Evolutionary conservation across 2,113 vertebrate species (phyloP).

Genomic region (Oryzias woworae): DNA sequence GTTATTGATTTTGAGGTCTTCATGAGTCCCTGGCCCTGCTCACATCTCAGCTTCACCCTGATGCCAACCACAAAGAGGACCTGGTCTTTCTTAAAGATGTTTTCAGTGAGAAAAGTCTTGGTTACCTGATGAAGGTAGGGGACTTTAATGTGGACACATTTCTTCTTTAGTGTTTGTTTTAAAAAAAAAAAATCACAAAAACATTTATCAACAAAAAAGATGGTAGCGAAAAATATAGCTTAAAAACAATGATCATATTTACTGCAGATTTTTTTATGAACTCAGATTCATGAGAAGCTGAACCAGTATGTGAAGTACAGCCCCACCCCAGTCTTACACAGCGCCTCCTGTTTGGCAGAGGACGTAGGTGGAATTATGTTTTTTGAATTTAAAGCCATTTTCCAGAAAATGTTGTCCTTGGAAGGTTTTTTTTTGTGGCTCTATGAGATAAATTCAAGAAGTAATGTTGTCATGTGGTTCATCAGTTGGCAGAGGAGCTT

Average conservation of each 20-base stretch:
- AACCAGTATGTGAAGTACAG: slow-evolving; percentile 88
- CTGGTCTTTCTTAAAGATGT: slow-evolving; percentile 89
- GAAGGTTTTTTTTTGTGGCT: not conserved
- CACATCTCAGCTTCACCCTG: slow-evolving; percentile 91
- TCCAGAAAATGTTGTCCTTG: not conserved
- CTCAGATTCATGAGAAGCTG: slow-evolving; percentile 93
- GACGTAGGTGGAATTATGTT: slow-evolving; percentile 80
- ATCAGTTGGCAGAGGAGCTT: slow-evolving; percentile 89
- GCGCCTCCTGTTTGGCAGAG: slow-evolving; percentile 87
- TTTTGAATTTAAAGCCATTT: not conserved
- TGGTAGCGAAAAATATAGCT: not conserved
- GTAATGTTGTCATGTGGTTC: slow-evolving; percentile 20
- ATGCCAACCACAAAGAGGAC: slow-evolving; percentile 91
- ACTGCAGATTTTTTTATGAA: not conserved
- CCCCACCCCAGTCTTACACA: slow-evolving; percentile 88
- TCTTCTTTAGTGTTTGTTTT: not conserved
- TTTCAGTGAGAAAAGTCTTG: slow-evolving; percentile 90
- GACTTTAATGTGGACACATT: not conserved
- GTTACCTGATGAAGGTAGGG: slow-evolving; percentile 90
- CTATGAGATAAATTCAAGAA: not conserved
- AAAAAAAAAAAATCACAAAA: not conserved
- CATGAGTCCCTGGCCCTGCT: slow-evolving; percentile 92
- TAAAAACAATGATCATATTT: not conserved
- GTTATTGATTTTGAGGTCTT: slow-evolving; percentile 75
- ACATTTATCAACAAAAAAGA: not conserved